Percentiles rank a stretch among this genome's conserved stretches.
Conservation (phyloP, 2,113 vertebrate genomes). For the Holacanthus passer region DNA sequence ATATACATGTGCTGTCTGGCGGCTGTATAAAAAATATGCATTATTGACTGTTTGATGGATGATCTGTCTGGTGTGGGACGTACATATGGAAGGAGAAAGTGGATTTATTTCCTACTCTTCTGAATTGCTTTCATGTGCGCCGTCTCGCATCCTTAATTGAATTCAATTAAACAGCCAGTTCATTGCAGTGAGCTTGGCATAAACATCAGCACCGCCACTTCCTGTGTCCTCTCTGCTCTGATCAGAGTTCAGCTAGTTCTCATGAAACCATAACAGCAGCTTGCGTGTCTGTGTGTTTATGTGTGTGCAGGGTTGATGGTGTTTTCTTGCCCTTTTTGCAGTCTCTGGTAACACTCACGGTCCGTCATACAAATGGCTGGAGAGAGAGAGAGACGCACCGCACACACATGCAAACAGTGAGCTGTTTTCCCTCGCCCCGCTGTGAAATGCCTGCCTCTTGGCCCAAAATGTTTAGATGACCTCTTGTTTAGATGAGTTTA, state of each 20-base stretch:
- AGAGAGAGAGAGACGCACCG: not conserved
- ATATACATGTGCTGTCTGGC: constrained; percentile 16
- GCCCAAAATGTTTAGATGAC: constrained; percentile 32
- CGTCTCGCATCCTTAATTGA: constrained; percentile 16
- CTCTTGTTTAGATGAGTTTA: constrained; percentile 32
- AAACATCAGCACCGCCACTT: constrained; percentile 6
- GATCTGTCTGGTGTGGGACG: constrained; percentile 12
- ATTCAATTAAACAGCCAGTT: not conserved
- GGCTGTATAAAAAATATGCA: constrained; percentile 19
- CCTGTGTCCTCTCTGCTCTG: constrained; percentile 17
- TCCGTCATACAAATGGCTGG: not conserved
- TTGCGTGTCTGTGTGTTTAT: constrained; percentile 1
- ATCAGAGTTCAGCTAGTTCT: constrained; percentile 62
- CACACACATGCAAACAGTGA: constrained; percentile 22
- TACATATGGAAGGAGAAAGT: constrained; percentile 9
- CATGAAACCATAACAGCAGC: constrained; percentile 41
- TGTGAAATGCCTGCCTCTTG: constrained; percentile 55
- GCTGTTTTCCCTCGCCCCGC: constrained; percentile 15
- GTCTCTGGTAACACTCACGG: constrained; percentile 30
- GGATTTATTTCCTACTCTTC: constrained; percentile 42
- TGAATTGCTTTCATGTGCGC: constrained; percentile 33
- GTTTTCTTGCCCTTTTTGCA: constrained; percentile 52
- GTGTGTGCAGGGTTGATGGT: not conserved
- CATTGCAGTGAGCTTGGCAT: constrained; percentile 28
- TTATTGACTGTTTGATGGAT: constrained; percentile 52